These are phyloP conservation scores for Speoplatyrhinus poulsoni DNA, from an alignment of 2,113 vertebrate species.

Conservation along the genomic window DNA sequence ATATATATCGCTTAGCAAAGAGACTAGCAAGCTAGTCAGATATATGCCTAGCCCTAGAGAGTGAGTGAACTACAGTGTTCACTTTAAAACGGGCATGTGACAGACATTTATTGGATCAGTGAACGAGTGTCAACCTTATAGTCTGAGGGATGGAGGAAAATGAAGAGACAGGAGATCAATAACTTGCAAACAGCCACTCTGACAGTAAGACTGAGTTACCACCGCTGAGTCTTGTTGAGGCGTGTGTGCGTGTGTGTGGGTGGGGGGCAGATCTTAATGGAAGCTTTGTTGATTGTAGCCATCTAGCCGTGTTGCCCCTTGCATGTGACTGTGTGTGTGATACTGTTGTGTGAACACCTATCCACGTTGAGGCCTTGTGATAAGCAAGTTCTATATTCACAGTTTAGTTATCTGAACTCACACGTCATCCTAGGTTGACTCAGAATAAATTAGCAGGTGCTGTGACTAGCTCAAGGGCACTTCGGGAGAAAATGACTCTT, in stretches of 20 bases:
- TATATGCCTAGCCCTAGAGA: too few species aligned
- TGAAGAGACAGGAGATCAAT: conserved; percentile 57
- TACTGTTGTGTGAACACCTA: neutral
- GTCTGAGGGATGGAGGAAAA: conserved; percentile 11
- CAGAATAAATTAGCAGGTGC: too few species aligned
- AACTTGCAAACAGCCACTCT: conserved; percentile 37
- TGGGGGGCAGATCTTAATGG: conserved; percentile 12
- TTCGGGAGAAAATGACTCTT: too few species aligned
- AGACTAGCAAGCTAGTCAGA: neutral
- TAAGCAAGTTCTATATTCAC: too few species aligned
- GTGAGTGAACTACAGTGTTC: conserved; percentile 21
- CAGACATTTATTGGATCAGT: conserved; percentile 29
- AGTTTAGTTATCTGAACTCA: too few species aligned
- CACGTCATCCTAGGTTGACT: too few species aligned
- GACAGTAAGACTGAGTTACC: conserved; percentile 37
- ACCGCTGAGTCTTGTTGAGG: neutral
- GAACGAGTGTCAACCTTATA: conserved; percentile 36
- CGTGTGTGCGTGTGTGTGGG: neutral
- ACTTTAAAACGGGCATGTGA: conserved; percentile 25
- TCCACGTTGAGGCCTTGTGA: too few species aligned
- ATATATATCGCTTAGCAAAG: conserved; percentile 18
- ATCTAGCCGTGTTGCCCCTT: neutral
- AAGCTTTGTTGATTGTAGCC: conserved; percentile 23
- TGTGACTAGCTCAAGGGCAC: too few species aligned
- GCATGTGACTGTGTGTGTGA: neutral